Conservation (phyloP, 2,888 invertebrate genomes). For the Apotomis turbidana region DNA sequence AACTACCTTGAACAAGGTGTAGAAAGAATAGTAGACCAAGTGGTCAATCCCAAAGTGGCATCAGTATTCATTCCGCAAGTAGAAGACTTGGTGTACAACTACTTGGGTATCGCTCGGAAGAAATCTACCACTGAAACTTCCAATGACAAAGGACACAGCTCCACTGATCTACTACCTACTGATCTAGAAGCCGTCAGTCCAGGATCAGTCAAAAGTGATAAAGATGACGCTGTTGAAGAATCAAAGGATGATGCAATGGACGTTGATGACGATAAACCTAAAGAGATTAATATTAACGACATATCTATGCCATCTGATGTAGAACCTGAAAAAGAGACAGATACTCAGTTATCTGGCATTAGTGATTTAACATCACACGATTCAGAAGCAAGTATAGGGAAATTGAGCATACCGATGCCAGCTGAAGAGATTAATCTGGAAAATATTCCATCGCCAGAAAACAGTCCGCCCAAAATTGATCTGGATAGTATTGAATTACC, state of each 20-base stretch:
- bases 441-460: slow-evolving; percentile 61
- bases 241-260: slow-evolving; percentile 47
- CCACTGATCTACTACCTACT: slow-evolving; percentile 87
- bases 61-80: slow-evolving; percentile 95
- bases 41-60: slow-evolving; percentile 96
- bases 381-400: slow-evolving; percentile 62
- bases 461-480: slow-evolving; percentile 79
- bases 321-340: slow-evolving; percentile 75
- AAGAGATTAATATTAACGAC: slow-evolving; percentile 32
- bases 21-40: slow-evolving; percentile 97
- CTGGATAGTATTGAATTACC: slow-evolving; percentile 69
- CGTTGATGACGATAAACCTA: slow-evolving; percentile 54
- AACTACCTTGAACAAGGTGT: slow-evolving; percentile 95
- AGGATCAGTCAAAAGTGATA: slow-evolving; percentile 87
- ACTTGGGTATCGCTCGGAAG: slow-evolving; percentile 91
- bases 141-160: slow-evolving; percentile 63
- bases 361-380: slow-evolving; percentile 66
- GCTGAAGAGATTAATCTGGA: slow-evolving; percentile 70
- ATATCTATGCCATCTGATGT: slow-evolving; percentile 43
- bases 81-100: slow-evolving; percentile 94
- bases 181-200: slow-evolving; percentile 93
- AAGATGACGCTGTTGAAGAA: slow-evolving; percentile 52
- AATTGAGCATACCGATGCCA: slow-evolving; percentile 64
- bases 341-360: slow-evolving; percentile 82
- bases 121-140: slow-evolving; percentile 71